A percentile compares a stretch with the other conserved stretches of the same genome.
Evolutionary conservation across 2,113 vertebrate species (phyloP).

Genomic region (Arvicanthis niloticus): DNA sequence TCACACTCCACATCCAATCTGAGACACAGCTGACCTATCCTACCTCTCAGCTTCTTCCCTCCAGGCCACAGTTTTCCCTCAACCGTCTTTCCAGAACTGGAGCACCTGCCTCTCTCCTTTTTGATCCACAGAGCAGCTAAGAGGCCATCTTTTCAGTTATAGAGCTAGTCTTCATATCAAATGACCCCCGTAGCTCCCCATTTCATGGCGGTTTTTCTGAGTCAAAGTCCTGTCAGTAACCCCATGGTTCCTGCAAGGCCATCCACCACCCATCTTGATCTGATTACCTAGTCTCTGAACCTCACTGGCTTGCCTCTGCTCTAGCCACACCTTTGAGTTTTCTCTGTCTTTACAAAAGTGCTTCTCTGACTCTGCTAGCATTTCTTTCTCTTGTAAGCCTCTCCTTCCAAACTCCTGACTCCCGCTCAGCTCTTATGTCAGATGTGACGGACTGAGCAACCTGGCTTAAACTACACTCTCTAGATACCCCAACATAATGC

Average conservation of each 20-base stretch:
- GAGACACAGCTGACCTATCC: neutral
- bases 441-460: neutral
- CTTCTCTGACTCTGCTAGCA: neutral
- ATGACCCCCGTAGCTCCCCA: neutral
- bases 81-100: neutral
- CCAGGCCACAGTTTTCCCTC: neutral
- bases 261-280: rapidly evolving
- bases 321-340: neutral
- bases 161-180: neutral
- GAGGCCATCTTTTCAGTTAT: neutral
- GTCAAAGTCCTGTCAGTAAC: neutral
- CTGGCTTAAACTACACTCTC: neutral
- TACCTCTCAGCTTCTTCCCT: neutral
- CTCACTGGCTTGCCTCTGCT: neutral
- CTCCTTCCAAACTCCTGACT: neutral
- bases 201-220: neutral
- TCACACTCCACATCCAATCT: neutral
- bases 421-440: neutral
- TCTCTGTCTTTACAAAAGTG: neutral
- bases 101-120: neutral
- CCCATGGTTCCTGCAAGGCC: neutral
- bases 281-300: neutral
- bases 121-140: neutral
- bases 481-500: neutral
- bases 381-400: neutral